These are phyloP conservation scores for Camptogramma bilineatum DNA, from an alignment of 2,888 invertebrate species.

Conservation along the genomic window DNA sequence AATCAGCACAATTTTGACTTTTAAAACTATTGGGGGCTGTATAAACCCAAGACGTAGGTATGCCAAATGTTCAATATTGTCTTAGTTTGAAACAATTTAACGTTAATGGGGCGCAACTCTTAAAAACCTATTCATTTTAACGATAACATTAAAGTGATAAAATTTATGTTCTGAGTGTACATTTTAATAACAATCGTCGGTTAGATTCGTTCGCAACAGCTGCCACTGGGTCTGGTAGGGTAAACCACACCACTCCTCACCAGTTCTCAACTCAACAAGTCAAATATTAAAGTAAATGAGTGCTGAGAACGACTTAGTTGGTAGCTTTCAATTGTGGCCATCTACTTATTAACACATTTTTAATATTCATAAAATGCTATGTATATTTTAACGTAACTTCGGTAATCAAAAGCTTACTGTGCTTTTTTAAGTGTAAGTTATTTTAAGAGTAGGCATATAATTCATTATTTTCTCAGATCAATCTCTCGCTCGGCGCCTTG, in stretches of 20 bases:
- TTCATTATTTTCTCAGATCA: slow-evolving; percentile 36
- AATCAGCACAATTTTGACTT: slow-evolving; percentile 47
- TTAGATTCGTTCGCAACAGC: slow-evolving; percentile 18
- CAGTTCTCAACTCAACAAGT: neutral
- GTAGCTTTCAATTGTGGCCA: slow-evolving; percentile 5
- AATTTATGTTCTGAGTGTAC: slow-evolving; percentile 30
- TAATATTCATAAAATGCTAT: slow-evolving; percentile 18
- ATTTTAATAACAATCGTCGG: slow-evolving; percentile 15
- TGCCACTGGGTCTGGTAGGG: slow-evolving; percentile 18
- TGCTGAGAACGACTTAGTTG: slow-evolving; percentile 3
- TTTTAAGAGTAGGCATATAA: neutral
- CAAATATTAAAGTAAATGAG: neutral
- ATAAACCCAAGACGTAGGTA: slow-evolving; percentile 73
- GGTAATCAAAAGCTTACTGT: slow-evolving; percentile 19
- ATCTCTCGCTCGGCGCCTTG: slow-evolving; percentile 55
- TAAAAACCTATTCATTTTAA: slow-evolving; percentile 75
- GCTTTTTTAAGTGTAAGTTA: slow-evolving; percentile 26
- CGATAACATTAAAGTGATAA: slow-evolving; percentile 69
- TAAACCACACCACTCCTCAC: neutral
- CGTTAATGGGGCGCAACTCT: slow-evolving; percentile 74
- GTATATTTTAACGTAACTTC: slow-evolving; percentile 8
- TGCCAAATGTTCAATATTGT: slow-evolving; percentile 72
- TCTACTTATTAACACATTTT: slow-evolving; percentile 24
- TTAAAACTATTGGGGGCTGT: slow-evolving; percentile 64
- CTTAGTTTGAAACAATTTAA: slow-evolving; percentile 73